A percentile compares a stretch with the other conserved stretches of the same genome.
phyloP scores from a whole-genome alignment of 2,797 vertebrate genomes.

The Falco rusticolus region DNA sequence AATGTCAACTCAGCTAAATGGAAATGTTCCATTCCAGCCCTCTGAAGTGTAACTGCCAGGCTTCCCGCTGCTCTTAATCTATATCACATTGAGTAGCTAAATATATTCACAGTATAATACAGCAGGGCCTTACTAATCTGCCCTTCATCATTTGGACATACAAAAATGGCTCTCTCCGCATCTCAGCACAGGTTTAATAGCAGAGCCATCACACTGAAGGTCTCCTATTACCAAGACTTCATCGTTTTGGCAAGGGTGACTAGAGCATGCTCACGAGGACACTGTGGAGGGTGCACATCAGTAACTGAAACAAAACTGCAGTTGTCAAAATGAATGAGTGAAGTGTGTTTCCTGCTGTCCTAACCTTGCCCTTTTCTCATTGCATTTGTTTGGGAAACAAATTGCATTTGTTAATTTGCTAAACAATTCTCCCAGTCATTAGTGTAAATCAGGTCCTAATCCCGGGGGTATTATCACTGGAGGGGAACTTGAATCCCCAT shows the following conservation, averaged over 20 bases:
- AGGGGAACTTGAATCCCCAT: neutral
- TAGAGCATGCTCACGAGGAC: neutral
- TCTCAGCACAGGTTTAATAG: neutral
- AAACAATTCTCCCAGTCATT: neutral
- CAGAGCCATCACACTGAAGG: neutral
- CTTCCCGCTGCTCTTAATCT: conserved; percentile 40
- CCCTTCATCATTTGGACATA: conserved; percentile 32
- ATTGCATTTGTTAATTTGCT: neutral
- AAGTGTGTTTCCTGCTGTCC: neutral
- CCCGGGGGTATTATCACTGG: accelerated
- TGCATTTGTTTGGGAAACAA: neutral
- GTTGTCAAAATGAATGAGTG: conserved; percentile 3
- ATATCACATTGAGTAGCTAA: conserved; percentile 32
- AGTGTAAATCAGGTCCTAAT: neutral
- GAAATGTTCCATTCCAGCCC: neutral
- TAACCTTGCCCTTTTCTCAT: conserved; percentile 1
- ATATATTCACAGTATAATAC: conserved; percentile 31
- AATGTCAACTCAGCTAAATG: neutral
- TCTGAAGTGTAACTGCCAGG: conserved; percentile 40
- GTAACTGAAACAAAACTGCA: conserved; percentile 25
- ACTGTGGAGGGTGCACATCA: neutral
- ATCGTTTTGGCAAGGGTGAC: neutral
- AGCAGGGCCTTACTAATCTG: conserved; percentile 39
- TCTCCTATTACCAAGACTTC: neutral
- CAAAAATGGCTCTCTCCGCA: neutral